These are phyloP conservation scores for Cavia porcellus DNA, from an alignment of 2,113 vertebrate species.

Conservation along the genomic window DNA sequence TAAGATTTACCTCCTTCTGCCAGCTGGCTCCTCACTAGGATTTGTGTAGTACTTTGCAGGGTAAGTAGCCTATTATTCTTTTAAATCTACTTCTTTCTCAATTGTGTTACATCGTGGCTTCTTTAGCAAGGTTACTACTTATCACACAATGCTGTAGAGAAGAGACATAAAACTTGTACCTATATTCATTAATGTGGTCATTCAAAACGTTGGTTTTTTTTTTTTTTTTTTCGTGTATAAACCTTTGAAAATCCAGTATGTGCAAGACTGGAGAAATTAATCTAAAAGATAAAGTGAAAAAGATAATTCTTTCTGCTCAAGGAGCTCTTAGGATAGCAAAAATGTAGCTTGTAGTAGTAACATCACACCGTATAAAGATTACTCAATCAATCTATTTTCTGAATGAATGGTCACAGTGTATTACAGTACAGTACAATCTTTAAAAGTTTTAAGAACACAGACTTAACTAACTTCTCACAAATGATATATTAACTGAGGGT, in stretches of 20 bases:
- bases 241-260: background rate
- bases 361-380: background rate
- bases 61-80: background rate
- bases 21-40: too few relatives aligned
- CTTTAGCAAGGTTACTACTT: background rate
- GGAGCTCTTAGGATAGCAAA: background rate
- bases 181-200: background rate
- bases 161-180: background rate
- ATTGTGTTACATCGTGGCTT: background rate
- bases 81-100: background rate
- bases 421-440: background rate
- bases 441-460: slow-evolving; percentile 10
- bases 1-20: background rate
- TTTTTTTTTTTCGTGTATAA: background rate
- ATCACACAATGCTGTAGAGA: background rate
- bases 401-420: background rate
- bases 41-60: background rate
- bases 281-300: background rate
- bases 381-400: background rate
- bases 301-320: background rate
- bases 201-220: slow-evolving; percentile 26
- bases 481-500: background rate
- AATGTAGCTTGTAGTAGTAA: background rate
- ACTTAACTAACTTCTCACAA: slow-evolving; percentile 17
- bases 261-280: background rate